Percentiles rank a stretch among this genome's conserved stretches.
phyloP scores from a whole-genome alignment of 2,113 vertebrate species.

The Meles meles region DNA sequence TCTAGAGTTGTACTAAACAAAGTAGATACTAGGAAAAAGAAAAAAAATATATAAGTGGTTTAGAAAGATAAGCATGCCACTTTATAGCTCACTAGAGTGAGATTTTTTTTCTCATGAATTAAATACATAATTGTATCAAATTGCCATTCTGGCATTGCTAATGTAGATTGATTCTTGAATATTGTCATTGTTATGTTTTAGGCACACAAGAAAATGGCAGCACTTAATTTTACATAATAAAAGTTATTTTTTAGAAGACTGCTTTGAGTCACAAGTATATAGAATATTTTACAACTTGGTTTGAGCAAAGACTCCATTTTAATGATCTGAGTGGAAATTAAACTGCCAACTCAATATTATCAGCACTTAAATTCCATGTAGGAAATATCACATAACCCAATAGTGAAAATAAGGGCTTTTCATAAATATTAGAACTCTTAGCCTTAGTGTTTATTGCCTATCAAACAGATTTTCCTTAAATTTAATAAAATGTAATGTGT shows the following conservation, averaged over 20 bases:
- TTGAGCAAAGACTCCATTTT: neutral
- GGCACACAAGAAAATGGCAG: neutral
- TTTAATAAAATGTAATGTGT: slow-evolving; percentile 61
- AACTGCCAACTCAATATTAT: neutral
- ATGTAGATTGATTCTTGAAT: neutral
- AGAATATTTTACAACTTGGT: slow-evolving; percentile 3
- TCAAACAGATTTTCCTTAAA: slow-evolving; percentile 55
- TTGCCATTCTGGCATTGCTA: neutral
- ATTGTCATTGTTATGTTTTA: neutral
- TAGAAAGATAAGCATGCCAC: neutral
- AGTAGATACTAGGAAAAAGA: neutral
- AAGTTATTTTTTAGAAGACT: slow-evolving; percentile 16
- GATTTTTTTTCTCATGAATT: neutral
- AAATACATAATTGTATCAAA: slow-evolving; percentile 43
- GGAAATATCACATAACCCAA: slow-evolving; percentile 14
- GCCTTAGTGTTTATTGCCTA: slow-evolving; percentile 49
- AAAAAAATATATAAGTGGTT: neutral
- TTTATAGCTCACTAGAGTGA: neutral
- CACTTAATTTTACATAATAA: neutral
- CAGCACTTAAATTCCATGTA: neutral
- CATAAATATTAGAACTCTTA: slow-evolving; percentile 19
- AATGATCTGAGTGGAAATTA: slow-evolving; percentile 54
- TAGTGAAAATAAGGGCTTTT: slow-evolving; percentile 32
- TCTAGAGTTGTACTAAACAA: neutral
- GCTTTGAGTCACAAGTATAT: neutral